These are phyloP conservation scores for Gymnosoma rotundatum DNA, from an alignment of 2,888 invertebrate species.

Conservation along the genomic window DNA sequence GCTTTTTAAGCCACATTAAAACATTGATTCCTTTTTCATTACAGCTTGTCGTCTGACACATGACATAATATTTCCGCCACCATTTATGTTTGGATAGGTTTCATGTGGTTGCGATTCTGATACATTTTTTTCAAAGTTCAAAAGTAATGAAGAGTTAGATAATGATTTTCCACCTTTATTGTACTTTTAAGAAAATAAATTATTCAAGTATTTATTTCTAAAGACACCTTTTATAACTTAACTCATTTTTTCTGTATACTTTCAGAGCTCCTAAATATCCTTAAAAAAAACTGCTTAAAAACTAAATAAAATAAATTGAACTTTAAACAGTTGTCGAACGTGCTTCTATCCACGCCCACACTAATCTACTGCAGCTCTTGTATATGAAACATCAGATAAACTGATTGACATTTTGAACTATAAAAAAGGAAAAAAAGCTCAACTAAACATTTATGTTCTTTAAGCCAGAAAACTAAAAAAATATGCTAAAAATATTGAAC, in stretches of 20 bases:
- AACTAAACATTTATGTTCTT: conserved; percentile 10
- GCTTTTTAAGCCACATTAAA: no score
- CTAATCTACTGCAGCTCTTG: conserved; percentile 8
- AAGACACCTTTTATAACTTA: background rate
- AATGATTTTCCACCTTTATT: no score
- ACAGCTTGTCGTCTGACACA: no score
- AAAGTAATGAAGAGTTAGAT: no score
- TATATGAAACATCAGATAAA: conserved; percentile 19
- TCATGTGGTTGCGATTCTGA: no score
- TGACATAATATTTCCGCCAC: no score
- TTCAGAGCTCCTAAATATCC: conserved; percentile 27
- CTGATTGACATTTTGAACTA: conserved; percentile 53
- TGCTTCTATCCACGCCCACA: conserved; percentile 6
- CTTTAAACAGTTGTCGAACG: conserved; percentile 6
- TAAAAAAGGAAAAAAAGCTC: conserved; percentile 8
- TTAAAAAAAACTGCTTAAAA: conserved; percentile 1
- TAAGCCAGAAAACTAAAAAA: conserved; percentile 14
- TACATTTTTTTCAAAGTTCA: no score
- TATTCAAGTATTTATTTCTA: background rate
- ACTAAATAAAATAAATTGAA: background rate
- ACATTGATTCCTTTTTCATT: no score
- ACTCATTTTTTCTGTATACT: conserved; percentile 8
- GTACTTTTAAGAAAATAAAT: background rate
- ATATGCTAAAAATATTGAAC: conserved; percentile 21
- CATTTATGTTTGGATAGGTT: no score